Conservation (phyloP, 1,140 invertebrate genomes). For the Charaxes varanes region DNA sequence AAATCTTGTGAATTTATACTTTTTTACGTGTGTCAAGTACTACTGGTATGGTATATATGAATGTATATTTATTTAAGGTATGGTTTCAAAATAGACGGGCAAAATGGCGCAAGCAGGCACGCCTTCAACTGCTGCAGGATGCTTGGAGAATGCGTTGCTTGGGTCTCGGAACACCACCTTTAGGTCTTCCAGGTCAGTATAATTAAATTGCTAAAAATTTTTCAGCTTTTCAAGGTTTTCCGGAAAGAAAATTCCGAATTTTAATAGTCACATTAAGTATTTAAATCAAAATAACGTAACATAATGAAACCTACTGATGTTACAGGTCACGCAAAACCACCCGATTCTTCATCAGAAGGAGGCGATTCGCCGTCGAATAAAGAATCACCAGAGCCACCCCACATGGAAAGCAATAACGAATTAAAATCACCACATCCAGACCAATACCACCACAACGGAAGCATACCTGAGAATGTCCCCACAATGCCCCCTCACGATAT, state of each 20-base stretch:
- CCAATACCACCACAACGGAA: constrained; percentile 45
- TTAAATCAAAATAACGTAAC: no score
- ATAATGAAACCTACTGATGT: no score
- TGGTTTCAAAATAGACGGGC: constrained; percentile 93
- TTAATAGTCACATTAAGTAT: no score
- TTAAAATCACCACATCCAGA: constrained; percentile 48
- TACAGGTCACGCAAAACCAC: constrained; percentile 45
- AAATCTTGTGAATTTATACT: no score
- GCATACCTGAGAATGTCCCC: constrained; percentile 30
- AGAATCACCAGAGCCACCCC: constrained; percentile 44
- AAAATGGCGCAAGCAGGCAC: constrained; percentile 91
- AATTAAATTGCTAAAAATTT: not conserved
- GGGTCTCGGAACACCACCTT: constrained; percentile 79
- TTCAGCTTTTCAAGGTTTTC: no score
- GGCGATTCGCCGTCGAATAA: constrained; percentile 50
- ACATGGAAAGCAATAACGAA: constrained; percentile 39
- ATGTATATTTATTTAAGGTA: constrained; percentile 78
- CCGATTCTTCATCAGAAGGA: constrained; percentile 58
- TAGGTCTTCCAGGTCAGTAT: constrained; percentile 67
- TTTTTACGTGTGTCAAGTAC: no score
- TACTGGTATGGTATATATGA: no score
- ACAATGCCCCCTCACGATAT: constrained; percentile 40
- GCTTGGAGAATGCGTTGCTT: constrained; percentile 92
- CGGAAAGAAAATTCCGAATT: no score
- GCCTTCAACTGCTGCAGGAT: constrained; percentile 89